Base-by-base conservation (phyloP, 53 echinoderm and acorn worm species). In the Luidia sarsii region DNA sequence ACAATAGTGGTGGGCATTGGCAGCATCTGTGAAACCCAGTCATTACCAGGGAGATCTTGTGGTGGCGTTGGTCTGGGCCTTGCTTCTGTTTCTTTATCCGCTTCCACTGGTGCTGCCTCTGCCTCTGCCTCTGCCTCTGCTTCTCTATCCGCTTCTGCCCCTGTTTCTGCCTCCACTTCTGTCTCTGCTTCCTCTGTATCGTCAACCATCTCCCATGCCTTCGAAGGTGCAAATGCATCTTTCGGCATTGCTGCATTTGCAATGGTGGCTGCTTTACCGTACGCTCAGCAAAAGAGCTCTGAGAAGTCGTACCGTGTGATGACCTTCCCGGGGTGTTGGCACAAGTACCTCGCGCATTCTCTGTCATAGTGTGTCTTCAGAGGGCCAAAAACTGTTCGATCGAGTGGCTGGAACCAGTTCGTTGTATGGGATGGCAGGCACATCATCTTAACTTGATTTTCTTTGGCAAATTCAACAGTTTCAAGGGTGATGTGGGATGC, bases 251-350 rank as follows among this genome's bases (percentile, higher is more conserved):
- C 64, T 43, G 70, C 57, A 68, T 85, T 77, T 21, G 85, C 54
- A n/a, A 86, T 67, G 11, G 79, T 80, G 33, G 79, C 67, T 29
- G 57, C 37, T 55, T 36, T 56, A 43, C 56, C 22, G 36, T 86
- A 81, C 2, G 87, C 87, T 81, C 22, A 70, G 21, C 49, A 57
- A 82, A 87, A 81, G 11, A 87, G 71, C 53, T 87, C 81, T 71
- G 72, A 87, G 49, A 81, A 81, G 1, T 87, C 82, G 33, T 87
- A 81, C 50, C 73, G 57, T 24, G 81, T 87, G n/a, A 87, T 61
- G 43, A 87, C 82, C 53, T 87, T 81, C 37, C 70, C 64, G 30
- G 81, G 72, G 50, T 81, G 57, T 22, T 32, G 30, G 4, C 43
- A 41, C 71, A 87, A 56, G 53, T 70, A 81, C 18, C 35, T 24